These are phyloP conservation scores for Erpornis zantholeuca DNA, from an alignment of 2,113 vertebrate genomes.

Conservation along the genomic window DNA sequence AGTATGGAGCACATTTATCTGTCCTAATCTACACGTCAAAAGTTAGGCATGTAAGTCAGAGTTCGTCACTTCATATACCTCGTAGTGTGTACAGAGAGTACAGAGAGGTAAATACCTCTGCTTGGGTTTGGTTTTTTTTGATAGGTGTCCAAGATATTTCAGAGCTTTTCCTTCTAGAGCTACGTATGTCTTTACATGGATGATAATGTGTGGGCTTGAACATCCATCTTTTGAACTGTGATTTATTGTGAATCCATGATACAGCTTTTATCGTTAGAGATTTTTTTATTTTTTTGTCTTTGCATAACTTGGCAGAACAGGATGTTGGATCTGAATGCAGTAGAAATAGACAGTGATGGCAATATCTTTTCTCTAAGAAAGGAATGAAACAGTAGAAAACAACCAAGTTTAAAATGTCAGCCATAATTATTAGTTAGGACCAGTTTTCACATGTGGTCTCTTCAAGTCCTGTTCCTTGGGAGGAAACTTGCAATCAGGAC, in stretches of 20 bases:
- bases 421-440: not conserved
- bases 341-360: not conserved
- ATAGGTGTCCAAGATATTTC: not conserved
- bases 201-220: not conserved
- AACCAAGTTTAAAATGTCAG: not conserved
- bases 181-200: not conserved
- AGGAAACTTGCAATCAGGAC: not conserved
- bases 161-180: not conserved
- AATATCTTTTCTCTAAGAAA: not conserved
- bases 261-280: not conserved
- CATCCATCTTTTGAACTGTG: not conserved
- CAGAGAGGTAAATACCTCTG: not conserved
- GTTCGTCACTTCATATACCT: not conserved
- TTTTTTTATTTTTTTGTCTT: not conserved
- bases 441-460: not conserved
- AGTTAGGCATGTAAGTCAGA: not conserved
- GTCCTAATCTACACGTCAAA: not conserved
- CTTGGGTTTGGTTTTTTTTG: not conserved
- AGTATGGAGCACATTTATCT: not conserved
- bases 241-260: not conserved
- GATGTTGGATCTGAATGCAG: not conserved
- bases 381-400: not conserved
- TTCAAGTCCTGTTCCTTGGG: not conserved
- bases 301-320: not conserved
- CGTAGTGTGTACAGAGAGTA: not conserved